These are phyloP conservation scores for Cirrhinus molitorella DNA, from an alignment of 2,797 vertebrate genomes.

Conservation along the genomic window DNA sequence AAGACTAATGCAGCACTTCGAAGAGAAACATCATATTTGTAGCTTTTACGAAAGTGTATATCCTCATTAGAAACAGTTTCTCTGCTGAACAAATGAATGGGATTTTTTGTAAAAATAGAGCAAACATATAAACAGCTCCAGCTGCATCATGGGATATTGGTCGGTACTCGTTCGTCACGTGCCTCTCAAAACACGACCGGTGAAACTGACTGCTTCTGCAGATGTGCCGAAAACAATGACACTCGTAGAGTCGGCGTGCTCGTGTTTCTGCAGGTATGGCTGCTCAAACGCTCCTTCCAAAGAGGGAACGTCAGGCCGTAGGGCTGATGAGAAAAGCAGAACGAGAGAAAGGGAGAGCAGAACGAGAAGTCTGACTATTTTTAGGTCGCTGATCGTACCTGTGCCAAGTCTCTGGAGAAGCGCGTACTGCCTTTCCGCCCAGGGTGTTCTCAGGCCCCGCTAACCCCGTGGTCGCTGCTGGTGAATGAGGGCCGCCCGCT, in stretches of 20 bases:
- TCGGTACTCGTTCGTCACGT: not conserved
- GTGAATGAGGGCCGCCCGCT: constrained; percentile 20
- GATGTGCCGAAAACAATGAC: constrained; percentile 36
- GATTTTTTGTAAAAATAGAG: not conserved
- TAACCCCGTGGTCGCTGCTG: constrained; percentile 2
- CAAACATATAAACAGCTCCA: not conserved
- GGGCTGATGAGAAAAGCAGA: constrained; percentile 53
- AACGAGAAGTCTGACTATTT: constrained; percentile 59
- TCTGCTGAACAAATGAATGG: not conserved
- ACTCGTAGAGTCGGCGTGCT: constrained; percentile 19
- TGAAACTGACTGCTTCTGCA: constrained; percentile 40
- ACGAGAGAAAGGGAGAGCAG: constrained; percentile 30
- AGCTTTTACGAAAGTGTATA: not conserved
- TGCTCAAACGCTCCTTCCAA: constrained; percentile 9
- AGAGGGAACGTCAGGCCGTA: not conserved
- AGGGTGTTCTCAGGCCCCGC: constrained; percentile 35
- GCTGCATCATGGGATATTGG: constrained; percentile 43
- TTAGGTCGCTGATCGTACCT: constrained; percentile 59
- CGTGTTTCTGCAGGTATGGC: constrained; percentile 49
- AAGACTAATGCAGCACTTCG: too few relatives aligned
- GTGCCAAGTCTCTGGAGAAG: constrained; percentile 57
- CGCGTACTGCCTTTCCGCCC: not conserved
- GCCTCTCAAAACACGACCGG: constrained; percentile 21
- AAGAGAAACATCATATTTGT: not conserved
- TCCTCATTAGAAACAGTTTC: not conserved